Base-by-base conservation (phyloP, 2,113 vertebrate genomes). In the Anguilla japonica region DNA sequence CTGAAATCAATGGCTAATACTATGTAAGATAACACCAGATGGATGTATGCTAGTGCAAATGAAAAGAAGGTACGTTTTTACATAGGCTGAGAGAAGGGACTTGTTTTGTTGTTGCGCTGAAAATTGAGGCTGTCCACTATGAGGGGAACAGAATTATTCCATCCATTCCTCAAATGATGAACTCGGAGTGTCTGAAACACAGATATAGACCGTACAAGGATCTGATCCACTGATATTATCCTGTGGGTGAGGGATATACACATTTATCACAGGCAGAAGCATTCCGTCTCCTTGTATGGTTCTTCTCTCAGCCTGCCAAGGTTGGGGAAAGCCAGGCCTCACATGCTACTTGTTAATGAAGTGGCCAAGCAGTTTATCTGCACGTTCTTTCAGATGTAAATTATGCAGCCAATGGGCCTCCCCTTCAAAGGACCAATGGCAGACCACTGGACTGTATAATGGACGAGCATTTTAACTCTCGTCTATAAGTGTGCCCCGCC, bases 141-240 rank as follows among this genome's bases (percentile, higher is more conserved):
- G 20, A 15, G n/a, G 34, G 14, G 41, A 79, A 67, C 60, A 67
- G 60, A 67, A 67, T 20, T 0, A 26, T 75, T n/a, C 9, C 11
- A 9, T 13, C 71, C 7, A 2, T 1, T 43, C 83, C 89, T 67
- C 83, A 87, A 87, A n/a, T 86, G 84, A 88, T 86, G 84, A 83
- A 82, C 88, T 71, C 75, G 43, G 88, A 91, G 92, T 87, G 90
- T 87, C 91, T 84, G 88, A 13, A 71, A 83, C 75, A 75, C 75
- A 46, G 87, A 86, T 3, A 13, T 85, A 89, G 89, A 81, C 94
- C 95, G 91, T 95, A 95, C 92, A 95, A 94, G 94, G 95, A 89
- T 88, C 83, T 92, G 92, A 60, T 81, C 53, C 89, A 93, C 92
- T 92, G 91, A 93, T 92, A 89, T 93, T 90, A 89, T 43, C 81